A percentile compares a stretch with the other conserved stretches of the same genome.
These are phyloP conservation scores for Sipha maydis DNA, from an alignment of 2,888 invertebrate species.

Conservation along the genomic window DNA sequence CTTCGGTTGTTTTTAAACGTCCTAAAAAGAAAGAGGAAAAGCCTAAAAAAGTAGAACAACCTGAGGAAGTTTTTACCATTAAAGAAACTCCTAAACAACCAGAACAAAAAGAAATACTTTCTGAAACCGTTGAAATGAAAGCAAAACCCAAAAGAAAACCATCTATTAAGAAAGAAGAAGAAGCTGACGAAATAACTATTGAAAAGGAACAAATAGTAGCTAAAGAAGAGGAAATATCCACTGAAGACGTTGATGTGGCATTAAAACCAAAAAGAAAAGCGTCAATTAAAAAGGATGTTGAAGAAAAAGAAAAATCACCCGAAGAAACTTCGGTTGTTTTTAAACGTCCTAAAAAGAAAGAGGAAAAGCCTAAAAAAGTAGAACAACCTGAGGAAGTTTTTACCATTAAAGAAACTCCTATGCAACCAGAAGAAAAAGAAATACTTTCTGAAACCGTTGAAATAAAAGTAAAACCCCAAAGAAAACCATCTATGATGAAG, in stretches of 20 bases:
- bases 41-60: too few species aligned
- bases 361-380: constrained; percentile 65
- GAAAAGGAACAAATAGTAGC: constrained; percentile 70
- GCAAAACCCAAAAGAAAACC: constrained; percentile 72
- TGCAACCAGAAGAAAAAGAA: constrained; percentile 65
- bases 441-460: constrained; percentile 66
- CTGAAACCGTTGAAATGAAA: constrained; percentile 66
- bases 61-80: constrained; percentile 64
- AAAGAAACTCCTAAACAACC: constrained; percentile 65
- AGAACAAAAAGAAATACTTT: constrained; percentile 66
- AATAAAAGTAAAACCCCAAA: constrained; percentile 70
- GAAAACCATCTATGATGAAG: constrained; percentile 67
- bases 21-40: constrained; percentile 64
- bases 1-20: constrained; percentile 32
- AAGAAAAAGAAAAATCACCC: neutral
- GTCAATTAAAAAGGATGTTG: constrained; percentile 65
- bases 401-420: constrained; percentile 65
- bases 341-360: constrained; percentile 63
- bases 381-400: constrained; percentile 66
- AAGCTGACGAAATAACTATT: constrained; percentile 77
- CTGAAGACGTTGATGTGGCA: constrained; percentile 65
- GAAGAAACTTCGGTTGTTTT: constrained; percentile 5
- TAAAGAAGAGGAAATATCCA: neutral
- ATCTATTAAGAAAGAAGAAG: constrained; percentile 70
- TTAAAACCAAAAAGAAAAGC: constrained; percentile 66